Evolutionary conservation across 2,888 invertebrate species (phyloP), one percentile per base, ranked within the genome.

Genomic region (Myopa testacea): DNA sequence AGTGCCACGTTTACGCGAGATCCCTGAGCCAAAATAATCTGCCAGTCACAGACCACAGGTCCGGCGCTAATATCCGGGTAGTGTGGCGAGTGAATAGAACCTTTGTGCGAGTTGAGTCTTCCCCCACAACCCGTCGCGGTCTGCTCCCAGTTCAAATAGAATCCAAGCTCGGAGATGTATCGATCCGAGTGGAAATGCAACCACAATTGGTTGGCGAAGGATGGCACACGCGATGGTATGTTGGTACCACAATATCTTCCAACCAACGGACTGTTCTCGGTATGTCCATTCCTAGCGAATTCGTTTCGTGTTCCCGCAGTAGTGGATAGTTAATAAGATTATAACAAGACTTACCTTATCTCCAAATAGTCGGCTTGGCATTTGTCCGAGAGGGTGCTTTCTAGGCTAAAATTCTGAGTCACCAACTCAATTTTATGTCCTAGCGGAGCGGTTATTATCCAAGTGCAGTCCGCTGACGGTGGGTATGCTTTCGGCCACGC

Each of bases 11-110:
- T 90, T 45, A 96, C 91, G 40, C 90, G 86, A 38, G 95, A 96
- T 4, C 96, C 97, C 67, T 91, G 90, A 63, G 93, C 93, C 0
- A 94, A 93, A 3, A 91, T 90, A 80, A 98, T 95, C 84, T 91
- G 93, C 93, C 96, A 98, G 82, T 92, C 92, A 87, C 98, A 98
- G 86, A 94, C 93, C 0, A 94, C 91, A 78, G 93, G 92, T 75
- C 92, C 92, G 60, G 90, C 88, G 85, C 95, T 96, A 0, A 92
- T 90, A 80, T 92, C 91, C 4, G 96, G 96, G 45, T 70, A 81
- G 86, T 95, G 94, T 0, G 98, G 97, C 0, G 97, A 96, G 62
- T 93, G 91, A 82, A 98, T 93, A 4, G 93, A 92, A 0, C 98
- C 98, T 7, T 89, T 90, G 4, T 93, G 91, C 26, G 94, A 91